Conservation (phyloP, 2,888 invertebrate species). For the Physocephala rufipes region DNA sequence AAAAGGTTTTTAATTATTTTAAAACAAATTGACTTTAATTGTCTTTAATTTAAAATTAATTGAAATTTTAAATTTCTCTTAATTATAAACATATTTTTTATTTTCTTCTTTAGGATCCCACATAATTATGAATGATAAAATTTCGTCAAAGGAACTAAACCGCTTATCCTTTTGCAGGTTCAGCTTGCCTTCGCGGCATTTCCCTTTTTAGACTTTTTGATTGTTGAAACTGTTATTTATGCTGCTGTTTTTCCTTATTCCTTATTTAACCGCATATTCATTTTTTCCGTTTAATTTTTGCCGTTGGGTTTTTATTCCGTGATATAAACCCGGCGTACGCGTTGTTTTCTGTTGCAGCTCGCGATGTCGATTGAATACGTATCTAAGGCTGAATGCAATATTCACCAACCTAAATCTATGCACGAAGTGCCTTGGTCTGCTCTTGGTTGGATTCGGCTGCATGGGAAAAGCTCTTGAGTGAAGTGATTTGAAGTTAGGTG, state of each 20-base stretch:
- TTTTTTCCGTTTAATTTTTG: constrained; percentile 1
- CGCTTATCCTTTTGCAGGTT: not conserved
- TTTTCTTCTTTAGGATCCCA: constrained; percentile 10
- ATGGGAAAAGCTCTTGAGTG: not conserved
- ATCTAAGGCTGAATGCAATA: not conserved
- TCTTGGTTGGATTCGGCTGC: not conserved
- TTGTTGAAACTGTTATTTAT: not conserved
- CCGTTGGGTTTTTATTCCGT: not conserved
- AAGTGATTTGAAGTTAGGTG: not conserved
- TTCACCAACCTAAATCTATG: not conserved
- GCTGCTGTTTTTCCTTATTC: not conserved
- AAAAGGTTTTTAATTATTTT: constrained; percentile 8
- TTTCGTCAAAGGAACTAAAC: too few relatives aligned
- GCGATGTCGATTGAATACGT: constrained; percentile 25
- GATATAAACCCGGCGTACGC: not conserved
- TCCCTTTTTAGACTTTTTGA: constrained; percentile 39
- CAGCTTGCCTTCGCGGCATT: constrained; percentile 2
- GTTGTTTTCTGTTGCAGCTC: constrained; percentile 26
- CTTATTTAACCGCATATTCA: not conserved
- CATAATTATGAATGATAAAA: constrained; percentile 5
- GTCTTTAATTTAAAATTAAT: not conserved
- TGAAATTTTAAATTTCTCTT: constrained; percentile 18
- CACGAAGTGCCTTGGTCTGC: not conserved
- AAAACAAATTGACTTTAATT: constrained; percentile 1
- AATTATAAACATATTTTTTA: constrained; percentile 12